phyloP scores from a whole-genome alignment of 2,888 invertebrate genomes.

The Mythimna loreyi region DNA sequence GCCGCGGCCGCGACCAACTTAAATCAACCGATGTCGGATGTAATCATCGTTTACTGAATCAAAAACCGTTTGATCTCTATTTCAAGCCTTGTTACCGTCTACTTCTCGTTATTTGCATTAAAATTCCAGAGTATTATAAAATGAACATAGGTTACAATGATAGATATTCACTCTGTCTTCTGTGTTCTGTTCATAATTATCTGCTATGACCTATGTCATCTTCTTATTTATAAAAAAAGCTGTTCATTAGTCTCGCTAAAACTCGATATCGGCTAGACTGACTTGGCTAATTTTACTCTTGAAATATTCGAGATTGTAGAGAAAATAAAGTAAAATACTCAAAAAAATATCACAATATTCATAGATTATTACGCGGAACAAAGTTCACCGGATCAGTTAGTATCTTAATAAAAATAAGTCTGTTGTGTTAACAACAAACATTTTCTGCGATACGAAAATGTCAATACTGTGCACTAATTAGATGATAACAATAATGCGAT shows the following conservation, averaged over 20 bases:
- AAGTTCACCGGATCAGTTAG: too few relatives aligned
- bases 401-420: constrained; percentile 10
- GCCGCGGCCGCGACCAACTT: constrained; percentile 58
- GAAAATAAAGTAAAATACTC: too few relatives aligned
- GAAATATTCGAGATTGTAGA: too few relatives aligned
- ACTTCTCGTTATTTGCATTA: constrained; percentile 53
- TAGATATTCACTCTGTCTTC: background rate
- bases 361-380: too few relatives aligned
- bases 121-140: constrained; percentile 45
- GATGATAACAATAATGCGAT: constrained; percentile 17
- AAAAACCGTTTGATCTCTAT: constrained; percentile 83
- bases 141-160: constrained; percentile 33
- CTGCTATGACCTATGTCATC: background rate
- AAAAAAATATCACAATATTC: too few relatives aligned
- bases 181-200: constrained; percentile 2
- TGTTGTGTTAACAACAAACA: background rate
- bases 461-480: constrained; percentile 2
- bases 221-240: too few relatives aligned
- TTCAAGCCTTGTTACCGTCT: constrained; percentile 46
- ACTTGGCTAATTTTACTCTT: too few relatives aligned
- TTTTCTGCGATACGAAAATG: constrained; percentile 4
- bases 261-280: too few relatives aligned
- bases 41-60: constrained; percentile 80
- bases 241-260: too few relatives aligned
- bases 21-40: constrained; percentile 79